Evolutionary conservation across 2,888 invertebrate genomes (phyloP).

Genomic region (Melitaea athalia): DNA sequence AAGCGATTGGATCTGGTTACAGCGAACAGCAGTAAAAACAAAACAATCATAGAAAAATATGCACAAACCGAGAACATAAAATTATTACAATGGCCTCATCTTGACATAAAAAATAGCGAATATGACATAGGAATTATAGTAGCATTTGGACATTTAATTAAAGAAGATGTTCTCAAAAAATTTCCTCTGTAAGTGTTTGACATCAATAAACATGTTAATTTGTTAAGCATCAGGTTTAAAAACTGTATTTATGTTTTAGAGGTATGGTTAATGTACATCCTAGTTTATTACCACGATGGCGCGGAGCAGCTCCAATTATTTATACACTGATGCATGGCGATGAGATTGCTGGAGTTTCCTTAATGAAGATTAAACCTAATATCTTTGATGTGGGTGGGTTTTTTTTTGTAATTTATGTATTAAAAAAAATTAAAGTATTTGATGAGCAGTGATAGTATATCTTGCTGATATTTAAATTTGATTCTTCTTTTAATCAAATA

Average conservation of each 20-base stretch:
- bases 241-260: slow-evolving; percentile 70
- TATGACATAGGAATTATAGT: slow-evolving; percentile 95
- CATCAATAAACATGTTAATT: too few species aligned
- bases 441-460: neutral
- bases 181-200: slow-evolving; percentile 89
- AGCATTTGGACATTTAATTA: slow-evolving; percentile 96
- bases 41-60: slow-evolving; percentile 86
- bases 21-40: slow-evolving; percentile 80
- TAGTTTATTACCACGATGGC: slow-evolving; percentile 94
- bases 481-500: neutral
- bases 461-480: neutral
- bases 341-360: slow-evolving; percentile 89
- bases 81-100: slow-evolving; percentile 86
- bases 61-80: slow-evolving; percentile 83
- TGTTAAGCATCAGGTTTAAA: neutral
- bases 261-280: slow-evolving; percentile 97
- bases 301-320: slow-evolving; percentile 96
- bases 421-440: neutral
- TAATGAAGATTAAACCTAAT: slow-evolving; percentile 92
- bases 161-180: slow-evolving; percentile 86
- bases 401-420: slow-evolving; percentile 24
- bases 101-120: slow-evolving; percentile 60
- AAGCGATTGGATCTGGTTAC: slow-evolving; percentile 87
- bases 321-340: slow-evolving; percentile 93
- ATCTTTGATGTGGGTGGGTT: slow-evolving; percentile 89